Conservation (phyloP, 2,113 vertebrate species). For the Micronisus gabar region DNA sequence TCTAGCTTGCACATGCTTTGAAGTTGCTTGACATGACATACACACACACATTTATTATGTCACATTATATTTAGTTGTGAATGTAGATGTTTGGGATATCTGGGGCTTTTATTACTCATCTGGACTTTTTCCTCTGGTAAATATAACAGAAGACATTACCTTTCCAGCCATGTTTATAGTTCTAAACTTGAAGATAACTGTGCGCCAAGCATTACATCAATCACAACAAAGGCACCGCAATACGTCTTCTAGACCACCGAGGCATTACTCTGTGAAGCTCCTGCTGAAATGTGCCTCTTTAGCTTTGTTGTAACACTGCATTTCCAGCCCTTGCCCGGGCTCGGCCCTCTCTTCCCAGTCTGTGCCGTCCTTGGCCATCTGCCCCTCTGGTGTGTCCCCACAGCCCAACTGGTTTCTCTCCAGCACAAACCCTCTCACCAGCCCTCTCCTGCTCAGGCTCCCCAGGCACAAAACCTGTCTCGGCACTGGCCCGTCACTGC, state of each 20-base stretch:
- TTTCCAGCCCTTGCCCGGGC: background rate
- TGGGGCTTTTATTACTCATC: conserved; percentile 1
- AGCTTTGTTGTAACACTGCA: background rate
- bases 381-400: background rate
- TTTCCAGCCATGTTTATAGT: background rate
- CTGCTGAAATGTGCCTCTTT: background rate
- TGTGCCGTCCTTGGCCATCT: accelerated
- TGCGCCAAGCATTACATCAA: background rate
- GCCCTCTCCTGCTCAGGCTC: background rate
- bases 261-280: background rate
- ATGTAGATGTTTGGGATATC: background rate
- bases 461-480: background rate
- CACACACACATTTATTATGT: background rate
- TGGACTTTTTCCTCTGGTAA: background rate
- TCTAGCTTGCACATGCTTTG: background rate
- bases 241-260: background rate
- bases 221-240: background rate
- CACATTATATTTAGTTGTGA: background rate
- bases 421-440: background rate
- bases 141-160: background rate
- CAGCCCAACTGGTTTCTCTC: background rate
- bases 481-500: background rate
- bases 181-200: background rate
- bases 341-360: background rate
- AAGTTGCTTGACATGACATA: background rate